phyloP scores from a whole-genome alignment of 2,888 invertebrate species.

The Cheiracanthium punctorium region DNA sequence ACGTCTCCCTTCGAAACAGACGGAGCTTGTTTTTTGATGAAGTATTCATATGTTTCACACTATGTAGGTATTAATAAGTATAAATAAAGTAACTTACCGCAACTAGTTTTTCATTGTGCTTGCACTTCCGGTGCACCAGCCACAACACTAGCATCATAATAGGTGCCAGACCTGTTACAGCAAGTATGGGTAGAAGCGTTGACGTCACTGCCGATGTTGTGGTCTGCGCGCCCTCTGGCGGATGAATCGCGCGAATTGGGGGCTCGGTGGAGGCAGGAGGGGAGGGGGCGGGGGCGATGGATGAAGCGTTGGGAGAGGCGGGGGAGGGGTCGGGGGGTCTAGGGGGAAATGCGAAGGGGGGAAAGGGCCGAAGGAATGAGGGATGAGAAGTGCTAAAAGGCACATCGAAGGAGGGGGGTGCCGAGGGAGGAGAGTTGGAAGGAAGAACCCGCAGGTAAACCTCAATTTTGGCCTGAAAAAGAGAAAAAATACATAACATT shows the following conservation, averaged over 20 bases:
- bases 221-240: conserved; percentile 50
- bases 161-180: conserved; percentile 58
- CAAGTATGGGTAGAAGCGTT: conserved; percentile 59
- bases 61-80: too few relatives aligned
- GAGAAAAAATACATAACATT: too few relatives aligned
- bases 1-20: too few relatives aligned
- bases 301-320: conserved; percentile 45
- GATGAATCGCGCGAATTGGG: conserved; percentile 63
- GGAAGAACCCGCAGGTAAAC: conserved; percentile 68
- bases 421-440: conserved; percentile 73
- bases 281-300: conserved; percentile 59
- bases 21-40: too few relatives aligned
- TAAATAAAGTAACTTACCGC: conserved; percentile 43
- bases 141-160: conserved; percentile 49
- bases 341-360: conserved; percentile 66
- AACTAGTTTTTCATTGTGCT: conserved; percentile 59
- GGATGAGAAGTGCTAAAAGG: conserved; percentile 61
- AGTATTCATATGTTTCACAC: too few relatives aligned
- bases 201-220: conserved; percentile 34
- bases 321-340: conserved; percentile 56
- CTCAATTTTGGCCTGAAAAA: conserved; percentile 73
- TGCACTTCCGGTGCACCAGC: conserved; percentile 53
- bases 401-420: conserved; percentile 39
- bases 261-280: conserved; percentile 50
- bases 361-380: conserved; percentile 45